These are phyloP conservation scores for Potorous gilbertii DNA, from an alignment of 2,797 vertebrate genomes.

Conservation along the genomic window DNA sequence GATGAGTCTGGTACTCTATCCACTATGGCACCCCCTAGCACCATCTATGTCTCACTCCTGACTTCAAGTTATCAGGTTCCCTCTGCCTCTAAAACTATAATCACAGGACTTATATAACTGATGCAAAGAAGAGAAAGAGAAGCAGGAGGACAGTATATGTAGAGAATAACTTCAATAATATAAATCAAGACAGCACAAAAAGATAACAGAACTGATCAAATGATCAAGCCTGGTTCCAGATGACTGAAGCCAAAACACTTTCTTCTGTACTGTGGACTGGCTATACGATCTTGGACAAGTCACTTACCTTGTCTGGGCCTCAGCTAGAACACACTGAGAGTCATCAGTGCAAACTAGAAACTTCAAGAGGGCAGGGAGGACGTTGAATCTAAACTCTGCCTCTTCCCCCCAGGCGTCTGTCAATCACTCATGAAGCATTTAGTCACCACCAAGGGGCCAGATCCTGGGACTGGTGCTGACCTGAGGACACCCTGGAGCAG, in stretches of 20 bases:
- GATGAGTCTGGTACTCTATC: background rate
- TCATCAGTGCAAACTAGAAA: too few relatives aligned
- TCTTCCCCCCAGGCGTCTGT: too few relatives aligned
- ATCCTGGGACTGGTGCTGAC: too few relatives aligned
- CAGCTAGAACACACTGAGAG: too few relatives aligned
- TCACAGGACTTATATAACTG: background rate
- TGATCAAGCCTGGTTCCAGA: background rate
- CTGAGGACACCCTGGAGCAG: too few relatives aligned
- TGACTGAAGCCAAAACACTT: background rate
- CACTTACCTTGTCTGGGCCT: background rate
- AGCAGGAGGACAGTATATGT: background rate
- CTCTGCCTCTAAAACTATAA: background rate
- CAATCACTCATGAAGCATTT: too few relatives aligned
- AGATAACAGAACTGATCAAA: background rate
- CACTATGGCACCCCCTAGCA: background rate
- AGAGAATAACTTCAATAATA: background rate
- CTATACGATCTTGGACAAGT: background rate
- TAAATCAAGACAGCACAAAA: background rate
- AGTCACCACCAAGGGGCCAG: too few relatives aligned
- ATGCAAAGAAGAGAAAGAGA: background rate
- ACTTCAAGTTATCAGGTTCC: background rate
- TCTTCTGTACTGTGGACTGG: background rate
- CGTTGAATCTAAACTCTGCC: too few relatives aligned
- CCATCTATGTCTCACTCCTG: too few relatives aligned
- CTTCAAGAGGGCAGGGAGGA: too few relatives aligned